phyloP scores from a whole-genome alignment of 1,140 invertebrate species.

The Coenobita brevimanus region DNA sequence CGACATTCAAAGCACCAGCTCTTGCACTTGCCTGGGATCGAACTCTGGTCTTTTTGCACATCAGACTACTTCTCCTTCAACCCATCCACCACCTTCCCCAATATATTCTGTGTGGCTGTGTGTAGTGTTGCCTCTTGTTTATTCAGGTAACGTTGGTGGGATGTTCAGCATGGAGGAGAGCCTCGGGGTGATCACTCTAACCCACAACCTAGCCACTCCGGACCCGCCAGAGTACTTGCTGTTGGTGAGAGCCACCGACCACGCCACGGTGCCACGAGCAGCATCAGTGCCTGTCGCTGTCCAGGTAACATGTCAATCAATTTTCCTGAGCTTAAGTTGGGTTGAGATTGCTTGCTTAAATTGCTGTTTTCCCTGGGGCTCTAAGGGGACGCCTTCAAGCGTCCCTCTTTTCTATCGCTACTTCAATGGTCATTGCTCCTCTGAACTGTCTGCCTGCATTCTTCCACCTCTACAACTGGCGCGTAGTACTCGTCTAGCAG shows the following conservation, averaged over 20 bases:
- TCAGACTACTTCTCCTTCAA: too few relatives aligned
- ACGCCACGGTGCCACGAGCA: constrained; percentile 83
- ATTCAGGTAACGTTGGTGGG: constrained; percentile 86
- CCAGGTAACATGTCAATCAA: constrained; percentile 89
- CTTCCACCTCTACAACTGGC: too few relatives aligned
- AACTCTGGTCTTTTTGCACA: too few relatives aligned
- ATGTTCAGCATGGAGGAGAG: constrained; percentile 85
- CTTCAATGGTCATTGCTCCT: too few relatives aligned
- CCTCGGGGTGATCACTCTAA: constrained; percentile 80
- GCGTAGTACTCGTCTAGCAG: too few relatives aligned
- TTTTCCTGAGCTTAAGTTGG: constrained; percentile 86
- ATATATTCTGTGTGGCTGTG: not conserved
- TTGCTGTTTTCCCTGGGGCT: too few relatives aligned
- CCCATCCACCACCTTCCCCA: too few relatives aligned
- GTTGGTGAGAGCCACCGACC: constrained; percentile 86
- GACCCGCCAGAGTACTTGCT: constrained; percentile 83
- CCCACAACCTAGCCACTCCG: not conserved
- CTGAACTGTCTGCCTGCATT: too few relatives aligned
- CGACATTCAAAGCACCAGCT: too few relatives aligned
- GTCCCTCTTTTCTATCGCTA: too few relatives aligned
- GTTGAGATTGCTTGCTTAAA: constrained; percentile 77
- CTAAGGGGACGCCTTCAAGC: too few relatives aligned
- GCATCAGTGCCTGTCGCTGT: constrained; percentile 89
- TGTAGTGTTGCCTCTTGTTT: not conserved
- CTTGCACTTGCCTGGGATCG: too few relatives aligned